These are phyloP conservation scores for Zaprionus taronus DNA, from an alignment of 1,140 invertebrate species.

Conservation along the genomic window DNA sequence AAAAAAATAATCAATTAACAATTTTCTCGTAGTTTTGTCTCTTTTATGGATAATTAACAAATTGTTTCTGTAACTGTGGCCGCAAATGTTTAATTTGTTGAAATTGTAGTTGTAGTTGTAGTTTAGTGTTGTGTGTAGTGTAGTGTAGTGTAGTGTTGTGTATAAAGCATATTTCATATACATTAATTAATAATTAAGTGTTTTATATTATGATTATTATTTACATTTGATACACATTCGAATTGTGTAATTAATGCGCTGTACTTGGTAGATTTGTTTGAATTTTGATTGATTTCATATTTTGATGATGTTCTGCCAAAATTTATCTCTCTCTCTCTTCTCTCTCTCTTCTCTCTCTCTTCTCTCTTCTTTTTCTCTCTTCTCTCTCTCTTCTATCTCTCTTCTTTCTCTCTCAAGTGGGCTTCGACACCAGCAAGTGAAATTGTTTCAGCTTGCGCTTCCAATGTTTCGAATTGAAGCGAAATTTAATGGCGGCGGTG, in stretches of 20 bases:
- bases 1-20: constrained; percentile 8
- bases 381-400: constrained; percentile 15
- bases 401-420: constrained; percentile 26
- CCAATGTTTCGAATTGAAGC: constrained; percentile 73
- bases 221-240: constrained; percentile 77
- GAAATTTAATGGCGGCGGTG: constrained; percentile 65
- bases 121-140: constrained; percentile 36
- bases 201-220: constrained; percentile 42
- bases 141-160: constrained; percentile 53
- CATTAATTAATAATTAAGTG: constrained; percentile 33
- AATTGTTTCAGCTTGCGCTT: constrained; percentile 72
- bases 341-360: no score
- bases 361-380: no score
- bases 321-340: constrained; percentile 15
- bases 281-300: constrained; percentile 61
- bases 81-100: constrained; percentile 26
- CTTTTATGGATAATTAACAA: constrained; percentile 42
- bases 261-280: constrained; percentile 34
- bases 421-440: constrained; percentile 62
- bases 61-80: constrained; percentile 52
- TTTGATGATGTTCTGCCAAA: constrained; percentile 25
- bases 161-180: constrained; percentile 76
- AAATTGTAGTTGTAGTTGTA: constrained; percentile 6
- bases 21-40: background rate
- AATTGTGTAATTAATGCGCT: constrained; percentile 70